Percentiles rank a stretch among this genome's conserved stretches.
Evolutionary conservation across 1,140 invertebrate species (phyloP).

Genomic region (Zaprionus kolodkinae): DNA sequence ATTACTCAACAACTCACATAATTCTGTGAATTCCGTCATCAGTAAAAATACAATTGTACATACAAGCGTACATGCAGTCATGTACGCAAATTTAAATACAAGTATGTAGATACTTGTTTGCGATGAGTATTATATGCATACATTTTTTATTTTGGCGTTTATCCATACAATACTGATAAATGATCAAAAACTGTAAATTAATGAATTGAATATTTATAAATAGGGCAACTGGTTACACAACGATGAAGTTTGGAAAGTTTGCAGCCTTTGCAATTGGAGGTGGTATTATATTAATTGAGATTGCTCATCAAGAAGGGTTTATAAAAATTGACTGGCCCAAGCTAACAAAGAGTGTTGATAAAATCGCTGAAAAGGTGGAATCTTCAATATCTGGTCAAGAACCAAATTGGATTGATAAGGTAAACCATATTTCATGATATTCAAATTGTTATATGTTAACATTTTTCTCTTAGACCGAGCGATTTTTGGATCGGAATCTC

Average conservation of each 20-base stretch:
- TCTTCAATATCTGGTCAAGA: constrained; percentile 90
- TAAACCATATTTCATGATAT: constrained; percentile 77
- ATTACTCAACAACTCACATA: constrained; percentile 1
- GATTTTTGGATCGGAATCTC: constrained; percentile 91
- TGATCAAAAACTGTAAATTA: not conserved
- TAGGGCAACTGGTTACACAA: constrained; percentile 94
- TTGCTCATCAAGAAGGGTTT: constrained; percentile 96
- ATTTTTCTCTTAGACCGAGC: constrained; percentile 87
- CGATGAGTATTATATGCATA: not conserved
- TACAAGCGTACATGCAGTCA: not conserved
- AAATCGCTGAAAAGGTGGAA: constrained; percentile 92
- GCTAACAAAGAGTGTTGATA: constrained; percentile 92
- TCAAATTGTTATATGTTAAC: not conserved
- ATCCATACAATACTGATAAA: not conserved
- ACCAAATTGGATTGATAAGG: constrained; percentile 91
- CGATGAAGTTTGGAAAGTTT: constrained; percentile 96
- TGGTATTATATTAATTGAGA: constrained; percentile 94
- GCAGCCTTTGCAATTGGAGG: constrained; percentile 95
- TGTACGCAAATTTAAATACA: constrained; percentile 4
- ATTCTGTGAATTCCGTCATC: not conserved
- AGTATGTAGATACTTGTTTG: not conserved
- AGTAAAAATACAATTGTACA: constrained; percentile 1
- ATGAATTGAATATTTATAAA: not conserved
- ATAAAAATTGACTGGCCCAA: constrained; percentile 96
- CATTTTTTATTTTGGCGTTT: not conserved